phyloP scores from a whole-genome alignment of 23 tunicate species.

The Aplidium turbinatum region DNA sequence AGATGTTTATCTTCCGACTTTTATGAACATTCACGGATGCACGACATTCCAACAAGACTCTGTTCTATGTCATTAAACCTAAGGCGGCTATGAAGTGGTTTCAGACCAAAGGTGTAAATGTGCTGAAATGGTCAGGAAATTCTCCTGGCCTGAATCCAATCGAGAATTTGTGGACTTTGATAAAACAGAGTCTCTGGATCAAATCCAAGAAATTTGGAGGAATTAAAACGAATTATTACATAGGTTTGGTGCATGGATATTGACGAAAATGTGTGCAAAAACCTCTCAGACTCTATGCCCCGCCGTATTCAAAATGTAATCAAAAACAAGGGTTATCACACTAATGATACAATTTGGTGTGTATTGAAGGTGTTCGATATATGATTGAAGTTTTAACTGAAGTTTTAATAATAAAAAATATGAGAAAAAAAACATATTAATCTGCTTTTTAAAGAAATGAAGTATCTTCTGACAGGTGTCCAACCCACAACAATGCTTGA shows the following conservation, averaged over 20 bases:
- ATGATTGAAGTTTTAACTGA: too few relatives aligned
- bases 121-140: constrained; percentile 25
- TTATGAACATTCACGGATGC: constrained; percentile 33
- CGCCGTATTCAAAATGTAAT: constrained; percentile 47
- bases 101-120: constrained; percentile 20
- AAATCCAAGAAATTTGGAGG: constrained; percentile 41
- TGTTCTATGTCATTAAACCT: constrained; percentile 23
- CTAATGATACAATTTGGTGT: constrained; percentile 22
- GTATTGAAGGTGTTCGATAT: constrained; percentile 22
- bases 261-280: constrained; percentile 37
- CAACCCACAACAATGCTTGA: too few relatives aligned
- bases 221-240: constrained; percentile 33
- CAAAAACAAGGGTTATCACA: constrained; percentile 42
- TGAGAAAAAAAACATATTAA: too few relatives aligned
- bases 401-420: too few relatives aligned
- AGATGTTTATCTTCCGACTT: constrained; percentile 11
- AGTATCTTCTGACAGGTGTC: too few relatives aligned
- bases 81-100: constrained; percentile 24
- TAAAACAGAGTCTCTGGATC: constrained; percentile 30
- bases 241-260: constrained; percentile 34
- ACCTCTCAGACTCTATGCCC: constrained; percentile 34
- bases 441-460: too few relatives aligned
- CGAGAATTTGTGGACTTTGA: constrained; percentile 28
- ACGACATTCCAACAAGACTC: constrained; percentile 34
- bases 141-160: too few relatives aligned